Percentiles rank a stretch among this genome's conserved stretches.
These are phyloP conservation scores for Sebastes kiyomatsui DNA, from an alignment of 2,797 vertebrate genomes.

Conservation along the genomic window DNA sequence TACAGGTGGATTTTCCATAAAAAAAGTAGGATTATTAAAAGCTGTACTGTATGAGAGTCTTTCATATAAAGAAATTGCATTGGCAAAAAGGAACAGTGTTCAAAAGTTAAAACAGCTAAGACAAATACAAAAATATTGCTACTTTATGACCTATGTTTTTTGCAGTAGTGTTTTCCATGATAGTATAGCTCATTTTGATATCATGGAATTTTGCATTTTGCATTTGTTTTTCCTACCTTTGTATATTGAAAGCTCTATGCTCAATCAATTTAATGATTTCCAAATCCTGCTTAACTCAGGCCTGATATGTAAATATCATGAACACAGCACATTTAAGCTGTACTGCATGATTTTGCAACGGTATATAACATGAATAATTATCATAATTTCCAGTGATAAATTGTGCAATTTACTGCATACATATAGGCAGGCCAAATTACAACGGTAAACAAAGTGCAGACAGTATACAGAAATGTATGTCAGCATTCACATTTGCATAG, in stretches of 20 bases:
- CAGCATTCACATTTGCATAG: conserved; percentile 42
- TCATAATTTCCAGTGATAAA: background rate
- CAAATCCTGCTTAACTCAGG: background rate
- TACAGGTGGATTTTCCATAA: conserved; percentile 14
- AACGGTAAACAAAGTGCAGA: background rate
- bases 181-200: background rate
- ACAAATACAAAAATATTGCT: background rate
- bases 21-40: conserved; percentile 8
- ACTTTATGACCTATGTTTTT: background rate
- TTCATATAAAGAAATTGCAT: background rate
- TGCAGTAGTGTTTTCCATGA: background rate
- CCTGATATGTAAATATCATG: background rate
- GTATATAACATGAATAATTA: background rate
- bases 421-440: background rate
- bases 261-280: background rate
- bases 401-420: background rate
- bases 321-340: background rate
- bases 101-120: background rate
- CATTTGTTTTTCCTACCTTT: background rate
- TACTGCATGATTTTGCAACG: background rate
- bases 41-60: background rate
- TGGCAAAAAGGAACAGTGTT: background rate
- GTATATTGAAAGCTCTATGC: background rate
- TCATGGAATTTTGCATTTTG: background rate
- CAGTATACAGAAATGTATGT: conserved; percentile 24